Percentiles rank a stretch among this genome's conserved stretches.
These are phyloP conservation scores for Rhinophrynus dorsalis DNA, from an alignment of 2,797 vertebrate genomes.

Conservation along the genomic window DNA sequence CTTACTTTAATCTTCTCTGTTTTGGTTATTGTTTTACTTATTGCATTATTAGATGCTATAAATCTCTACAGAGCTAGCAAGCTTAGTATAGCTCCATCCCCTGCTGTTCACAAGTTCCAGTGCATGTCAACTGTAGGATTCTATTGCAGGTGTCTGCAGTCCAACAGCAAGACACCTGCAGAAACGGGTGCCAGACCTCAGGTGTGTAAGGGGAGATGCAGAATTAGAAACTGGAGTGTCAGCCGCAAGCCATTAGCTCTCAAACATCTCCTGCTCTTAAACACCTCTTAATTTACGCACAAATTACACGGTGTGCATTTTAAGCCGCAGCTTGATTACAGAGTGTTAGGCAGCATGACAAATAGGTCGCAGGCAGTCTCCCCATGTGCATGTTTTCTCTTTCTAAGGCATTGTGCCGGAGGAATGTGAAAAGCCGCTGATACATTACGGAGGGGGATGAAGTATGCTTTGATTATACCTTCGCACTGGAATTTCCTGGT, in stretches of 20 bases:
- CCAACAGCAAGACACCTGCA: conserved; percentile 16
- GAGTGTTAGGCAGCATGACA: conserved; percentile 44
- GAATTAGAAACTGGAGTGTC: conserved; percentile 17
- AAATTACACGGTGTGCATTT: conserved; percentile 48
- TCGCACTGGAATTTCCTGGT: conserved; percentile 39
- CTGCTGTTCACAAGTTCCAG: not conserved
- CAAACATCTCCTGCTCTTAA: conserved; percentile 45
- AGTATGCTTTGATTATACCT: conserved; percentile 27
- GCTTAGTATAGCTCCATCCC: not conserved
- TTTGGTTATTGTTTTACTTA: no score
- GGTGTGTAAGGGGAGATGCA: conserved; percentile 25
- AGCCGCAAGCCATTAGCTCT: conserved; percentile 47
- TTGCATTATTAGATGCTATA: no score
- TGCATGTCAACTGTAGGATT: not conserved
- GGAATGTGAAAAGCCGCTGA: conserved; percentile 12
- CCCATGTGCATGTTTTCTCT: conserved; percentile 31
- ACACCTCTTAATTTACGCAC: conserved; percentile 48
- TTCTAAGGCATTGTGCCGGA: conserved; percentile 16
- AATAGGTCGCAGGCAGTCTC: conserved; percentile 41
- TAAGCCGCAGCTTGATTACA: conserved; percentile 45
- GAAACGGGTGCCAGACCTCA: conserved; percentile 10
- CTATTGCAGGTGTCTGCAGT: conserved; percentile 25
- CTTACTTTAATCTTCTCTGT: no score
- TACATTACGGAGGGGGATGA: conserved; percentile 3
- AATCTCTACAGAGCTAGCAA: no score